Percentiles rank a stretch among this genome's conserved stretches.
Evolutionary conservation across 37 sponge, comb jelly and placozoan genomes (phyloP).

Genomic region (Theonella swinhoei): DNA sequence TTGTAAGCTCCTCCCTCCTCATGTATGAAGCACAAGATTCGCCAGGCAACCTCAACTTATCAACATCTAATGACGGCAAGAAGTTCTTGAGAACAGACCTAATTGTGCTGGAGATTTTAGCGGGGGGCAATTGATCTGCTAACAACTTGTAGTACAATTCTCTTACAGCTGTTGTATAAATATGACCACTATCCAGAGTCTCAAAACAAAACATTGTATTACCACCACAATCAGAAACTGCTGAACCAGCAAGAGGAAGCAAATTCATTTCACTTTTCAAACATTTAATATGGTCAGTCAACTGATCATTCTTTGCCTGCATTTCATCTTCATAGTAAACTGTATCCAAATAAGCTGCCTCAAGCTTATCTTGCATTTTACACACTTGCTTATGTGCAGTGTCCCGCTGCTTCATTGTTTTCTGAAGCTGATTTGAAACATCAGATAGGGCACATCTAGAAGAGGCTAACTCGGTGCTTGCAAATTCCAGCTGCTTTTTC

Average conservation of each 20-base stretch:
- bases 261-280: neutral
- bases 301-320: conserved; percentile 8
- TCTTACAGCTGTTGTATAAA: conserved; percentile 14
- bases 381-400: conserved; percentile 20
- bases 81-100: conserved; percentile 25
- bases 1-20: conserved; percentile 41
- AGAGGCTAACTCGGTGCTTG: conserved; percentile 15
- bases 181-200: conserved; percentile 9
- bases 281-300: conserved; percentile 14
- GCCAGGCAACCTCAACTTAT: conserved; percentile 20
- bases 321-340: conserved; percentile 24
- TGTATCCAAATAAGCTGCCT: conserved; percentile 12
- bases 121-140: conserved; percentile 24
- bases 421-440: conserved; percentile 29
- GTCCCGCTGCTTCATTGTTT: conserved; percentile 11
- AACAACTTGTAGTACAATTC: conserved; percentile 25
- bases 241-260: conserved; percentile 26
- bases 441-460: conserved; percentile 14
- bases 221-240: neutral
- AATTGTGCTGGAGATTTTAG: conserved; percentile 15
- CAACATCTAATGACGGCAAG: conserved; percentile 17
- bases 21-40: conserved; percentile 41
- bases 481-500: conserved; percentile 12
- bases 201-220: conserved; percentile 1
- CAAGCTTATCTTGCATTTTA: conserved; percentile 22